Evolutionary conservation across 2,888 invertebrate species (phyloP).

Genomic region (Tachina fera): DNA sequence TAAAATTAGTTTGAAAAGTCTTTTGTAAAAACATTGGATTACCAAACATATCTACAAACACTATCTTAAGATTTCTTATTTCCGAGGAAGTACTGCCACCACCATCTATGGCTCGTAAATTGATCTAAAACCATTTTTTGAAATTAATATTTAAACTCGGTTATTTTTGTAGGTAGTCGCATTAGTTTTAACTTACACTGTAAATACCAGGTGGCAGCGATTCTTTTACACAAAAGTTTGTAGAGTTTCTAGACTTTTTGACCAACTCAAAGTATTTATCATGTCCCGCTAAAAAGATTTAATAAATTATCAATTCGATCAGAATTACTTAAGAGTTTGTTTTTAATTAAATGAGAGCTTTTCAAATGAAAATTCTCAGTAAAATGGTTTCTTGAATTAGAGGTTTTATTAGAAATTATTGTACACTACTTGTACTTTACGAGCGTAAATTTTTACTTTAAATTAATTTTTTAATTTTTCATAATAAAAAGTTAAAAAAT

Average conservation of each 20-base stretch:
- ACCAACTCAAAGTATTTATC: slow-evolving; percentile 73
- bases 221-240: slow-evolving; percentile 71
- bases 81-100: slow-evolving; percentile 75
- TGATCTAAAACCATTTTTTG: slow-evolving; percentile 80
- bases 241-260: slow-evolving; percentile 71
- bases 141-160: slow-evolving; percentile 1
- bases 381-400: too few species aligned
- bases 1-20: slow-evolving; percentile 73
- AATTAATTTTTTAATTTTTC: too few species aligned
- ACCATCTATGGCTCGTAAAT: slow-evolving; percentile 84
- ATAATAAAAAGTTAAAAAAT: too few species aligned
- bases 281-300: slow-evolving; percentile 68
- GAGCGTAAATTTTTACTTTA: too few species aligned
- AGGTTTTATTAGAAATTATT: too few species aligned
- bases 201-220: slow-evolving; percentile 70
- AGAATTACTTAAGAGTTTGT: neutral
- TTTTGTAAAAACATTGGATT: slow-evolving; percentile 83
- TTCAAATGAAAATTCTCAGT: too few species aligned
- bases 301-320: neutral
- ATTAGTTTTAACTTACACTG: slow-evolving; percentile 62
- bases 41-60: slow-evolving; percentile 84
- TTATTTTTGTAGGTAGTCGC: slow-evolving; percentile 1
- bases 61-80: slow-evolving; percentile 79
- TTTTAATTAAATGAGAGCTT: too few species aligned
- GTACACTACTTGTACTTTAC: too few species aligned